phyloP scores from a whole-genome alignment of 2,888 invertebrate genomes.

The Linyphia triangularis region DNA sequence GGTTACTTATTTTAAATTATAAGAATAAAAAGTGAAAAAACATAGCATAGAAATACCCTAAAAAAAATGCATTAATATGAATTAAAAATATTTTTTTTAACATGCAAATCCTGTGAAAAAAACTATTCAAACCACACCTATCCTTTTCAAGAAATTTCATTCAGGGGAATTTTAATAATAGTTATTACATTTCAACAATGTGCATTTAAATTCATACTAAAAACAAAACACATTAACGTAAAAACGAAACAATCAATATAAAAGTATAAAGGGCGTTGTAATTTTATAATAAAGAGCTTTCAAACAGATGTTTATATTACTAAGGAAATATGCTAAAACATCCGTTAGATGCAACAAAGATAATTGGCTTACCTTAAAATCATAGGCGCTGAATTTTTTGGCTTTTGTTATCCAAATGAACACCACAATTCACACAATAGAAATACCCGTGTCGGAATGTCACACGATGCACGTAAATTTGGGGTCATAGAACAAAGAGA shows the following conservation, averaged over 20 bases:
- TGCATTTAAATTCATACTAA: no score
- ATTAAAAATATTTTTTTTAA: no score
- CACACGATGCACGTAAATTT: constrained; percentile 28
- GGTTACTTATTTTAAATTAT: no score
- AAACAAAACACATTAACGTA: no score
- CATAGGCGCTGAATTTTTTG: not conserved
- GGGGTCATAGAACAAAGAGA: constrained; percentile 65
- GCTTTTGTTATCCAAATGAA: constrained; percentile 33
- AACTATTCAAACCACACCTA: no score
- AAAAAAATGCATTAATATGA: no score
- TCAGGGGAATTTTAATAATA: no score
- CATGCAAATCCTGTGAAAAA: no score
- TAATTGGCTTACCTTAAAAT: not conserved
- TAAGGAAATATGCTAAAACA: not conserved
- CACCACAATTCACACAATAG: not conserved
- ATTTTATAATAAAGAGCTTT: not conserved
- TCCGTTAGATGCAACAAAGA: not conserved
- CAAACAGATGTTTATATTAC: constrained; percentile 34
- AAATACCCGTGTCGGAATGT: constrained; percentile 54
- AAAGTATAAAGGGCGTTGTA: not conserved
- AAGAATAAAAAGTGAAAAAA: no score
- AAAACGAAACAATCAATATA: not conserved
- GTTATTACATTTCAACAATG: no score
- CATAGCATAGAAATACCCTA: no score
- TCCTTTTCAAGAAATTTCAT: no score